Base-by-base conservation (phyloP, 2,113 vertebrate species). In the Onychostruthus taczanowskii region DNA sequence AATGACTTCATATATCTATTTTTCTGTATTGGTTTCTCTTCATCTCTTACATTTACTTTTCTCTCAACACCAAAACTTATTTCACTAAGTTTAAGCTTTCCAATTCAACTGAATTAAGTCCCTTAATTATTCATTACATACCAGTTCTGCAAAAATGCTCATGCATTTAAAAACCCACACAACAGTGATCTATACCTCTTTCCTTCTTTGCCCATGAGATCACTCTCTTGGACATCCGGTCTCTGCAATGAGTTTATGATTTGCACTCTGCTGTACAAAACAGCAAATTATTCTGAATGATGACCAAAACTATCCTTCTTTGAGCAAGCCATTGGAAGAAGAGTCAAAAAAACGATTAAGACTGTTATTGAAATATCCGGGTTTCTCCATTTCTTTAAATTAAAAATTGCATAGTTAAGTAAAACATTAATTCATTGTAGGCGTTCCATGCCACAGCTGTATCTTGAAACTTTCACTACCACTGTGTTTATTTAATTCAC, bases 401-500 rank as follows among this genome's bases (percentile, higher is more conserved):
- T 59, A 52, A 90, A 77, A 86, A 67, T 5, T 35, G 24, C 28
- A 49, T 18, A 56, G 76, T 37, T 37, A 56, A 95, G 39, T 46
- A 81, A 78, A 96, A 94, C 19, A 85, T 3, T 0, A 1, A 64
- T 78, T 52, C 33, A 35, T 31, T 62, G 62, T 5, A 80, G 22
- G 44, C 93, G n/a, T 83, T 92, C 73, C 80, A 73, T 12, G 74
- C 72, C 90, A 63, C 68, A 93, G 44, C 9, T 72, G 22, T 53
- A 89, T 89, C 84, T 73, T 68, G 91, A 81, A 87, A 86, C 37
- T 84, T 63, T 84, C 88, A 87, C 44, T 81, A 39, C 63, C 64
- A 37, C 89, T 67, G 35, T 6, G 74, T 72, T 81, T 77, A 86
- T 49, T 84, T 27, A 93, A 88, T 93, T 96, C 90, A 91, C 56